Conservation (phyloP, 2,113 vertebrate species). For the Atrichornis clamosus region DNA sequence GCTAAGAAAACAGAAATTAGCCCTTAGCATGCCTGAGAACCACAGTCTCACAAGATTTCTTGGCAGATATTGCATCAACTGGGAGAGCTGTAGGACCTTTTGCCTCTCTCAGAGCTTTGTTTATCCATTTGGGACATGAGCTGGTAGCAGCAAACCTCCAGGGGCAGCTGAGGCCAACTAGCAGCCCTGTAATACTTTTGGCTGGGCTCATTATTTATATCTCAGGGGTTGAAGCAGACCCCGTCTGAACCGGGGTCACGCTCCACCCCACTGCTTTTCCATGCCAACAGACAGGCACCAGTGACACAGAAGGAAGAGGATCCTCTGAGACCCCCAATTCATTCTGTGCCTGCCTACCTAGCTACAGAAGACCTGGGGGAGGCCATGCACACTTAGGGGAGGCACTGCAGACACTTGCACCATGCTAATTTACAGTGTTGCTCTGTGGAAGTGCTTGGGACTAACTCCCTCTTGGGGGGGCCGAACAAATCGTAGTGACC, state of each 20-base stretch:
- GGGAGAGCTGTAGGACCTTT: constrained; percentile 5
- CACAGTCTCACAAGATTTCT: not conserved
- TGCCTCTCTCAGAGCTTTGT: not conserved
- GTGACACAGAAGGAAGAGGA: not conserved
- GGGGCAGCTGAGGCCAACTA: not conserved
- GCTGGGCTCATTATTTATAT: not conserved
- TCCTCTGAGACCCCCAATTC: not conserved
- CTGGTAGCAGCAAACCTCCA: constrained; percentile 12
- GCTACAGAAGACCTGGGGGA: not conserved
- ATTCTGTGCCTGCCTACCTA: not conserved
- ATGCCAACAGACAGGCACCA: not conserved
- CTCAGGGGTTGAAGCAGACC: not conserved
- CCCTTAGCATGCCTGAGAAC: constrained; percentile 18
- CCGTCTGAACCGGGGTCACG: not conserved
- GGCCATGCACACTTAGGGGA: rapidly evolving
- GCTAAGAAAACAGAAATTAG: constrained; percentile 17
- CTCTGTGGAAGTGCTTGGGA: not conserved
- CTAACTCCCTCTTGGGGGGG: not conserved
- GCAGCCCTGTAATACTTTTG: not conserved
- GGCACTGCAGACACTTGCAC: not conserved
- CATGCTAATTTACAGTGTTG: rapidly evolving
- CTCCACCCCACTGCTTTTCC: not conserved
- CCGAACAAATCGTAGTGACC: not conserved
- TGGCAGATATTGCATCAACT: not conserved
- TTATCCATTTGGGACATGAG: not conserved